A percentile compares a stretch with the other conserved stretches of the same genome.
Evolutionary conservation across 2,797 vertebrate species (phyloP).

Genomic region (Stomatorhinus walkeri): DNA sequence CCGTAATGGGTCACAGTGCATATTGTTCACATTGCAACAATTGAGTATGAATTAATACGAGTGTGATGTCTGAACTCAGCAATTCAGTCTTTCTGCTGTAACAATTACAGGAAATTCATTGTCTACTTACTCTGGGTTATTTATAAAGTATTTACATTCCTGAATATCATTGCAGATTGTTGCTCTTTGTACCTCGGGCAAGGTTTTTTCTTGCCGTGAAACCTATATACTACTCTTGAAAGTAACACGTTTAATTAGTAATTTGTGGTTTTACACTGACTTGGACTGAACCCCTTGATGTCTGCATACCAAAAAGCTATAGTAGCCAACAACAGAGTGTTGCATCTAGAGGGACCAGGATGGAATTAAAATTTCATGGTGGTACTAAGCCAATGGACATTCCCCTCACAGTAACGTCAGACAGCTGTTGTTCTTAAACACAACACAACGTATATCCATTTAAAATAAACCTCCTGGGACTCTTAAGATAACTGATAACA

Average conservation of each 20-base stretch:
- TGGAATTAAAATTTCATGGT: background rate
- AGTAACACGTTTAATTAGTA: background rate
- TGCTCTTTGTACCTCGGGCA: slow-evolving; percentile 27
- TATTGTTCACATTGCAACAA: background rate
- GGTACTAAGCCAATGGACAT: background rate
- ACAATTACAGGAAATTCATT: background rate
- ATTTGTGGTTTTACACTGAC: slow-evolving; percentile 28
- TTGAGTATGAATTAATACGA: background rate
- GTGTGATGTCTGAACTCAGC: background rate
- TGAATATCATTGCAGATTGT: background rate
- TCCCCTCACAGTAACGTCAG: background rate
- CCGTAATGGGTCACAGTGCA: background rate
- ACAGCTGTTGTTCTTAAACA: background rate
- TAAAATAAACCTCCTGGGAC: background rate
- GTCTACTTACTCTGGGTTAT: background rate
- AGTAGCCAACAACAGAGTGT: background rate
- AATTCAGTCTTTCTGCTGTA: background rate
- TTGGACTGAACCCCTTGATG: background rate
- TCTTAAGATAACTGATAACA: background rate
- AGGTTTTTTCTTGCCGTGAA: slow-evolving; percentile 12
- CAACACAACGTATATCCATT: background rate
- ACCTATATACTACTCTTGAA: slow-evolving; percentile 17
- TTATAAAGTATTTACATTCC: background rate
- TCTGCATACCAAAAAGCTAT: background rate
- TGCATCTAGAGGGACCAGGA: background rate